Evolutionary conservation across 2,888 invertebrate species (phyloP).

Genomic region (Linnaemya vulpina): DNA sequence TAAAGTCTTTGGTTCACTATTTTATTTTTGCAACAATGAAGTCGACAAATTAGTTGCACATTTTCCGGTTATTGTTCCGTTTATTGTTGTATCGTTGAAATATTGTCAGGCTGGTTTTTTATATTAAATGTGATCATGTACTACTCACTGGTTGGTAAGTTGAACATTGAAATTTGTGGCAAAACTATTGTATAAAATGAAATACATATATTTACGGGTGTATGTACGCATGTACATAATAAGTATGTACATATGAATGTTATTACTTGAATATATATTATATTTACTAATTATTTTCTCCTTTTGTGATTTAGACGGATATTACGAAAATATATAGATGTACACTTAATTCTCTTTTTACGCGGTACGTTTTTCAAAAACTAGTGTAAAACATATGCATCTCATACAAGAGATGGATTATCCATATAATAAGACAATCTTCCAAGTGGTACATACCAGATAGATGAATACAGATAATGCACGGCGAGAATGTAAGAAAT

Average conservation of each 20-base stretch:
- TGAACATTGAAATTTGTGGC: conserved; percentile 42
- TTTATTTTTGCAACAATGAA: conserved; percentile 48
- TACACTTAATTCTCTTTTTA: no score
- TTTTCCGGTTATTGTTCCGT: conserved; percentile 70
- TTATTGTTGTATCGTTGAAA: conserved; percentile 51
- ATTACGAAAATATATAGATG: conserved; percentile 5
- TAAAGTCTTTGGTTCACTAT: conserved; percentile 15
- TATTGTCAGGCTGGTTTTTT: conserved; percentile 39
- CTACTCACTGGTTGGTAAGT: conserved; percentile 27
- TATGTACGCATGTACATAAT: neutral
- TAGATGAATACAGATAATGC: no score
- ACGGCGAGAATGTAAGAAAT: no score
- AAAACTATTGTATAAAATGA: conserved; percentile 40
- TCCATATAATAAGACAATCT: no score
- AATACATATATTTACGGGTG: conserved; percentile 24
- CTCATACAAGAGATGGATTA: no score
- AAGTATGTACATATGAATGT: neutral
- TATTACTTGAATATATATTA: no score
- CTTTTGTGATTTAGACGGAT: conserved; percentile 41
- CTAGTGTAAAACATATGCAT: no score
- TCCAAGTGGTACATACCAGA: no score
- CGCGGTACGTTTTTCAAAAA: no score
- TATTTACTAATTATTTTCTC: conserved; percentile 25
- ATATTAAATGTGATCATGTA: neutral
- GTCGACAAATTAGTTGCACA: conserved; percentile 67